Percentiles rank a stretch among this genome's conserved stretches.
Conservation (phyloP, 1,140 invertebrate genomes). For the Drosophila pallidifrons region DNA sequence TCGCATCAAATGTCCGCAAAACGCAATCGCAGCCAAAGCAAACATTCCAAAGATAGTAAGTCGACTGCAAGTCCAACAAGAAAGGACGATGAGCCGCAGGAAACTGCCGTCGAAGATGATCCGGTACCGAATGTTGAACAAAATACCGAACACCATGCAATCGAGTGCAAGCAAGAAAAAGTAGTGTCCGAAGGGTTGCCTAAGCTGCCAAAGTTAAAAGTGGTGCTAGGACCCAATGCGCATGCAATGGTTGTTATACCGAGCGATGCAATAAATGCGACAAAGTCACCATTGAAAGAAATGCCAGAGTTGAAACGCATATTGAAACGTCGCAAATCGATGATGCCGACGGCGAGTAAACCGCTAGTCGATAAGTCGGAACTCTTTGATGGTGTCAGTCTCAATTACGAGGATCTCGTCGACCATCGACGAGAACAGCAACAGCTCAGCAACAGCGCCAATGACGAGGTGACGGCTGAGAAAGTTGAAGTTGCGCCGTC, state of each 20-base stretch:
- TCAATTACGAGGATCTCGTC: constrained; percentile 55
- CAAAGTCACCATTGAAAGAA: neutral
- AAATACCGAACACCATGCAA: too few species aligned
- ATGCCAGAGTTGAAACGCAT: constrained; percentile 29
- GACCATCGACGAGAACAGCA: constrained; percentile 23
- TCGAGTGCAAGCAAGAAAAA: too few species aligned
- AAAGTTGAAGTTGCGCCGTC: neutral
- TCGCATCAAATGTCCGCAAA: neutral
- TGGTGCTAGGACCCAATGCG: constrained; percentile 54
- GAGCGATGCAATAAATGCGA: neutral
- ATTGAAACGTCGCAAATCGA: constrained; percentile 53
- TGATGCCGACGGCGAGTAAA: constrained; percentile 53
- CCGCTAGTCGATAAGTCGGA: constrained; percentile 54
- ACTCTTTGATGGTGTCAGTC: constrained; percentile 34
- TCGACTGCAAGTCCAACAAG: neutral
- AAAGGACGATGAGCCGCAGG: neutral
- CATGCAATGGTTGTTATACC: constrained; percentile 31
- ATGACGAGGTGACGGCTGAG: constrained; percentile 4
- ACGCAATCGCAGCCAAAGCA: neutral
- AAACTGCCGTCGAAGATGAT: neutral
- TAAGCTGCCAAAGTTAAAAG: constrained; percentile 54
- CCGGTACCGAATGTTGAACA: too few species aligned
- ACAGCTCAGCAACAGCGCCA: neutral
- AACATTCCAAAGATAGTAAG: neutral
- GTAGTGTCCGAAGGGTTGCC: neutral